Base-by-base conservation (phyloP, 2,888 invertebrate genomes). In the Phymatocera aterrima region DNA sequence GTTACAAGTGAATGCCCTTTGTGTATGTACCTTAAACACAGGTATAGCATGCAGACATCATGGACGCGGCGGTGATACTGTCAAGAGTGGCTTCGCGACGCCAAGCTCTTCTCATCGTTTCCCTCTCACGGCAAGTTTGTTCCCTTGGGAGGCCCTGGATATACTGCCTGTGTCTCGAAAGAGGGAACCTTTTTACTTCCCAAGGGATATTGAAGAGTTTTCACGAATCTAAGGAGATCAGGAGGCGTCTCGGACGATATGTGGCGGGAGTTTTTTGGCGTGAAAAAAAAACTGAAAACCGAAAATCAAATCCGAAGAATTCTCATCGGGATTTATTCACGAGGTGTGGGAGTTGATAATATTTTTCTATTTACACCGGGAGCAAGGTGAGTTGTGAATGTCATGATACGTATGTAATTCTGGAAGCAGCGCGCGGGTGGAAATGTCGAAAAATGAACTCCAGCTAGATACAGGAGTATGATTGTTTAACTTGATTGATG, bases 401-500 rank as follows among this genome's bases (percentile, higher is more conserved):
- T 57, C 1, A 57, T 57, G 24, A 28, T 28, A 51, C n/a, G n/a
- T 21, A 37, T 18, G n/a, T 37, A 24, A 37, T 57, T n/a, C n/a
- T n/a, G 46, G 28, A 57, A 15, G 28, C 21, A 6, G 37, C 8
- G 18, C 18, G 6, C 34, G 37, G 37, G 64, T 37, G 61, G 34
- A 18, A 61, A 4, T 3, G 3, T 4, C 61, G 0, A 31, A 64
- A 64, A 64, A 64, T 64, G 18, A 21, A 37, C 37, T 37, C 21
- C n/a, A 37, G 34, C n/a, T 10, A 64, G 21, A 37, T 21, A 43
- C 21, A 46, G 46, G 5, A 6, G 28, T 24, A 72, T 72, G 43
- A 72, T 51, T 72, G 60, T 75, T 75, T n/a, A 24, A 24, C n/a
- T 75, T 60, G 75, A 75, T 75, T 60, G 75, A 60, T 75, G 75